These are phyloP conservation scores for Sweltsa coloradensis DNA, from an alignment of 1,140 invertebrate species.

Conservation along the genomic window DNA sequence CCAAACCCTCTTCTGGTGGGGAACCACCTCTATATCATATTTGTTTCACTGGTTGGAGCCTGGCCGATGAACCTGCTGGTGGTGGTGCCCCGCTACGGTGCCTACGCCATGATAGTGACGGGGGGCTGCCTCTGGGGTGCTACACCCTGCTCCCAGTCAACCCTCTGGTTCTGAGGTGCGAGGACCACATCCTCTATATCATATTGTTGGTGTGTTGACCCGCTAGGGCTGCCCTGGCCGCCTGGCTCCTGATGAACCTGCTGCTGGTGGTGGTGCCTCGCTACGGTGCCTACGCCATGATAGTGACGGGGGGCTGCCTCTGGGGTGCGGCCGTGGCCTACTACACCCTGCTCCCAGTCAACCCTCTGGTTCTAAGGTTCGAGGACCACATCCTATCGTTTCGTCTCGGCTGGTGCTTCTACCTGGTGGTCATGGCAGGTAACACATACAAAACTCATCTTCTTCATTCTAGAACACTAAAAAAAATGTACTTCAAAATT, in stretches of 20 bases:
- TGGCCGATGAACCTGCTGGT: slow-evolving; percentile 77
- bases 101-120: slow-evolving; percentile 74
- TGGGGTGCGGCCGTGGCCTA: slow-evolving; percentile 71
- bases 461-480: too few relatives aligned
- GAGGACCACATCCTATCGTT: slow-evolving; percentile 68
- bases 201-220: too few relatives aligned
- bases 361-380: slow-evolving; percentile 69
- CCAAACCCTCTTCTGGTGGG: too few relatives aligned
- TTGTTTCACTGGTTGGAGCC: slow-evolving; percentile 5
- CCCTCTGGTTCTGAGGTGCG: slow-evolving; percentile 72
- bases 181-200: slow-evolving; percentile 33
- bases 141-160: slow-evolving; percentile 66
- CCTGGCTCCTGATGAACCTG: slow-evolving; percentile 87
- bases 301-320: slow-evolving; percentile 61
- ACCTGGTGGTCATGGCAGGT: slow-evolving; percentile 81
- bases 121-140: slow-evolving; percentile 73
- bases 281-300: slow-evolving; percentile 85
- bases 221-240: slow-evolving; percentile 78
- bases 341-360: slow-evolving; percentile 65
- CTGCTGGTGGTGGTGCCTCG: slow-evolving; percentile 82
- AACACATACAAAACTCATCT: too few relatives aligned
- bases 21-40: slow-evolving; percentile 1
- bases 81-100: slow-evolving; percentile 86
- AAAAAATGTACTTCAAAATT: too few relatives aligned
- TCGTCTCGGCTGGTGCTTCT: slow-evolving; percentile 85